These are phyloP conservation scores for Drosophila mercatorum DNA, from an alignment of 2,888 invertebrate species.

Conservation along the genomic window DNA sequence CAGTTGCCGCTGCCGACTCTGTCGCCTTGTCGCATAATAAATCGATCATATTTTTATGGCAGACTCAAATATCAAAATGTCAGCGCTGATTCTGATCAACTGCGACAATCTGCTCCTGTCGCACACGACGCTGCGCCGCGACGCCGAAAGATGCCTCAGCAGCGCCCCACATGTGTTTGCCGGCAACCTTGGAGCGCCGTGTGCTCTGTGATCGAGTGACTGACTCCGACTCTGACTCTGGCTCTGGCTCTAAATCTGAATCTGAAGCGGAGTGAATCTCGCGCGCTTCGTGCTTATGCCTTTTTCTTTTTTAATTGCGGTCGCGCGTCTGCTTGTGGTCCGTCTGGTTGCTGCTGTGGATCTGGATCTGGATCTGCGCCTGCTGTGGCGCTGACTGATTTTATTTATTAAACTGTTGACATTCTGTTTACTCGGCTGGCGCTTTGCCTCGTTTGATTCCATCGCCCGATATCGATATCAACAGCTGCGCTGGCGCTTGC, in stretches of 20 bases:
- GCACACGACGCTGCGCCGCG: constrained; percentile 47
- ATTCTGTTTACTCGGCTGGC: constrained; percentile 62
- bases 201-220: constrained; percentile 33
- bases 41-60: constrained; percentile 79
- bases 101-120: constrained; percentile 64
- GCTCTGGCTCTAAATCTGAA: constrained; percentile 16
- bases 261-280: constrained; percentile 38
- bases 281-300: constrained; percentile 34
- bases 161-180: constrained; percentile 31
- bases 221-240: constrained; percentile 10
- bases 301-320: constrained; percentile 65
- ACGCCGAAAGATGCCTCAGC: constrained; percentile 23
- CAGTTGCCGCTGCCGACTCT: constrained; percentile 11
- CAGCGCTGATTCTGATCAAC: constrained; percentile 61
- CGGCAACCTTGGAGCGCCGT: constrained; percentile 44
- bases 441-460: constrained; percentile 44
- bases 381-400: constrained; percentile 66
- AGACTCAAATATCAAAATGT: constrained; percentile 65
- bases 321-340: constrained; percentile 38
- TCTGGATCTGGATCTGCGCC: constrained; percentile 44
- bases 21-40: constrained; percentile 71
- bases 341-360: constrained; percentile 16
- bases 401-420: constrained; percentile 82
- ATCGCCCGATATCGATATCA: constrained; percentile 60
- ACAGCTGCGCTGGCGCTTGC: constrained; percentile 60